Evolutionary conservation across 2,888 invertebrate genomes (phyloP).

Genomic region (Sericinus montela): DNA sequence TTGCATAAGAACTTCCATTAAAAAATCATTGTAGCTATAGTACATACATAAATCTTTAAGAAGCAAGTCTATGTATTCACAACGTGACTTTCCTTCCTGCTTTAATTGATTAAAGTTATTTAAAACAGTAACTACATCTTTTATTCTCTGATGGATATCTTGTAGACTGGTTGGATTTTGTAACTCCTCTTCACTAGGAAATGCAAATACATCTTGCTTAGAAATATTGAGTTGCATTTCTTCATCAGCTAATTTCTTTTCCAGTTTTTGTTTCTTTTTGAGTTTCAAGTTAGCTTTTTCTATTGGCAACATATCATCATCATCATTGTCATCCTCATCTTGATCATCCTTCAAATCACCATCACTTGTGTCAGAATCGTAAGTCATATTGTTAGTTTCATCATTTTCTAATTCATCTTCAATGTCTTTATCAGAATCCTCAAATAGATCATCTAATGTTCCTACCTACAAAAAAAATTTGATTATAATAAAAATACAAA

Average conservation of each 20-base stretch:
- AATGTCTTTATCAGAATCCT: slow-evolving; percentile 64
- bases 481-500: too few species aligned
- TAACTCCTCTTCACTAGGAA: slow-evolving; percentile 87
- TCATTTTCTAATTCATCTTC: slow-evolving; percentile 48
- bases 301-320: slow-evolving; percentile 88
- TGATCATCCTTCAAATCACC: slow-evolving; percentile 41
- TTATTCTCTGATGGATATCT: slow-evolving; percentile 93
- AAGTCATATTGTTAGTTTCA: slow-evolving; percentile 44
- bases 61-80: slow-evolving; percentile 90
- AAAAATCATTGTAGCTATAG: slow-evolving; percentile 97
- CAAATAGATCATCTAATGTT: slow-evolving; percentile 75
- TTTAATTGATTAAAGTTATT: slow-evolving; percentile 87
- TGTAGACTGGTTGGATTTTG: slow-evolving; percentile 86
- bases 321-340: slow-evolving; percentile 57
- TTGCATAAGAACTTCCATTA: slow-evolving; percentile 95
- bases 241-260: slow-evolving; percentile 86
- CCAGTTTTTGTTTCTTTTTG: slow-evolving; percentile 84
- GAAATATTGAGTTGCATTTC: slow-evolving; percentile 90
- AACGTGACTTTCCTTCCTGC: slow-evolving; percentile 84
- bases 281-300: slow-evolving; percentile 90
- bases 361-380: slow-evolving; percentile 55
- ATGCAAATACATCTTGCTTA: slow-evolving; percentile 86
- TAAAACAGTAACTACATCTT: slow-evolving; percentile 89
- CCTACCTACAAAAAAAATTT: slow-evolving; percentile 53
- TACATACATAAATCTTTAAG: slow-evolving; percentile 93